These are phyloP conservation scores for Mellivora capensis DNA, from an alignment of 2,113 vertebrate species.

Conservation along the genomic window DNA sequence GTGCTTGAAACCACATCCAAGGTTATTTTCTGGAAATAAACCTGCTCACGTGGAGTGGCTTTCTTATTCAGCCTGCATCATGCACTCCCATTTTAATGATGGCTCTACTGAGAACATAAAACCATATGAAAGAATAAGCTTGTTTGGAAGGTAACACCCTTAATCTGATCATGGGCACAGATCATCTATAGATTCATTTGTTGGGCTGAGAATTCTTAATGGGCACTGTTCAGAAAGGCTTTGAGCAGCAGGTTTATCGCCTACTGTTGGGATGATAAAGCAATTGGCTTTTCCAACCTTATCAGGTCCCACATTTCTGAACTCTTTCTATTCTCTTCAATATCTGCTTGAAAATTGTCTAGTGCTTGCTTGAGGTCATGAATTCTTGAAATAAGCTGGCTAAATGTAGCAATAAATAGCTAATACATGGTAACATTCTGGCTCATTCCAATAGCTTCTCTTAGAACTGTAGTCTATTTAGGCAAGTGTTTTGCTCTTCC, in stretches of 20 bases:
- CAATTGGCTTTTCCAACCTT: neutral
- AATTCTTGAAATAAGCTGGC: slow-evolving; percentile 20
- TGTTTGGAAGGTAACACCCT: neutral
- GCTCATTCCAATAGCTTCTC: neutral
- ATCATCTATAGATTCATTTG: neutral
- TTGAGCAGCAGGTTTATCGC: neutral
- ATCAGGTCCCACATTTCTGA: neutral
- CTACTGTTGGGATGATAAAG: neutral
- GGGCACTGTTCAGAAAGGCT: neutral
- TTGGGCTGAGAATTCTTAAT: neutral
- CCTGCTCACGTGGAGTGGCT: neutral
- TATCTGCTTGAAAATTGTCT: slow-evolving; percentile 10
- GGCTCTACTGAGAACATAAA: neutral
- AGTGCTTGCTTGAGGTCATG: slow-evolving; percentile 27
- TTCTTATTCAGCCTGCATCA: neutral
- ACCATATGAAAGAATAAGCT: neutral
- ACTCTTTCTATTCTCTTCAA: neutral
- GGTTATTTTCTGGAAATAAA: neutral
- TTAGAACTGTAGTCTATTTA: neutral
- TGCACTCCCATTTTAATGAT: neutral
- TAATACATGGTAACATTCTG: neutral
- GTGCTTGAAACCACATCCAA: neutral
- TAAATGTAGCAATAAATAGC: neutral
- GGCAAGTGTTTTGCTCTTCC: neutral
- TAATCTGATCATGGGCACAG: neutral